Evolutionary conservation across 1,140 invertebrate species (phyloP).

Genomic region (Cherax destructor): DNA sequence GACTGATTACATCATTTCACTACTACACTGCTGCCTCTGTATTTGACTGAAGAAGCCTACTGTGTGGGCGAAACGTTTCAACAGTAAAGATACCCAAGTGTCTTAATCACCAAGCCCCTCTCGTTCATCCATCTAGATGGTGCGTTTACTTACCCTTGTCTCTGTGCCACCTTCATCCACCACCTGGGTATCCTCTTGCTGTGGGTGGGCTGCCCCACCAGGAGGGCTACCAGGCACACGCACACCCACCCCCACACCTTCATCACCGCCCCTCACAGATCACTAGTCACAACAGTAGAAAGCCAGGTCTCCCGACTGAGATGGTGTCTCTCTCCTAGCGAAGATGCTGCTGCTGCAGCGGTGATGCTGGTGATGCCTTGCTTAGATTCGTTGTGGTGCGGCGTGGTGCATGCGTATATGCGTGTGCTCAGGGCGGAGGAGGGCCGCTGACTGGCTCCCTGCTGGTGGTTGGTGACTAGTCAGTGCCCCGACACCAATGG

Average conservation of each 20-base stretch:
- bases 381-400: too few species aligned
- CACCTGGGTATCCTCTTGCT: conserved; percentile 33
- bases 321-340: background rate
- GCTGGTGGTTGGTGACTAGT: background rate
- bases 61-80: too few species aligned
- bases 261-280: background rate
- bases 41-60: too few species aligned
- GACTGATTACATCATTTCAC: too few species aligned
- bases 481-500: background rate
- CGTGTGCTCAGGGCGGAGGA: conserved; percentile 20
- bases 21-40: too few species aligned
- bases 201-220: background rate
- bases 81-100: too few species aligned
- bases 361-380: too few species aligned
- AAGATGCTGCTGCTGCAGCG: too few species aligned
- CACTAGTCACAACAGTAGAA: background rate
- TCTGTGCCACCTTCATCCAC: conserved; percentile 52
- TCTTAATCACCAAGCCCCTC: too few species aligned
- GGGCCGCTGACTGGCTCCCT: conserved; percentile 21
- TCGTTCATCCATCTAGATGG: background rate
- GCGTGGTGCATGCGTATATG: conserved; percentile 12
- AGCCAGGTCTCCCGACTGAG: background rate
- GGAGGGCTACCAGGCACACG: conserved; percentile 14
- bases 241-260: conserved; percentile 1
- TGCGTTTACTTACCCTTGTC: conserved; percentile 36